Base-by-base conservation (phyloP, 1,140 invertebrate genomes). In the Triops cancriformis region DNA sequence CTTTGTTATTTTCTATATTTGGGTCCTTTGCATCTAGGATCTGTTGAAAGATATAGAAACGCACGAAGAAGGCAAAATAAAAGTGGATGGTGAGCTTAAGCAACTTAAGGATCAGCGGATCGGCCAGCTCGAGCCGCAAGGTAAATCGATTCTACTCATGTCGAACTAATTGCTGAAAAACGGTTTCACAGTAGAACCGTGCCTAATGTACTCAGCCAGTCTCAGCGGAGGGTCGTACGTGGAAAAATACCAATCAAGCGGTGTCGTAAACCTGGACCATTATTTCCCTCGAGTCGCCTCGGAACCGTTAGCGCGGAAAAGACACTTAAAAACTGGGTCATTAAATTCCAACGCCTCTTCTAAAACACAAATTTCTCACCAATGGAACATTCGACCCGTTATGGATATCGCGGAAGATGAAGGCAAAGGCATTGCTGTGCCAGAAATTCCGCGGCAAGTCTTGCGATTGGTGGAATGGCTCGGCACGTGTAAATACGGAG, bases 401-500 rank as follows among this genome's bases (percentile, higher is more conserved):
- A 81, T 83, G 11, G 85, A 86, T 2, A 81, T 85, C 9, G 81
- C 81, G 28, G 72, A 28, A 14, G 76, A 76, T 27, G 78, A 77
- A 4, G 45, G 12, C n/a, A 18, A 26, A 89, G 83, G 85, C 84
- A 45, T 88, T 89, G 82, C 84, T 87, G 80, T 89, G 83, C 80
- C 87, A 85, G 83, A 87, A 81, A 89, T 93, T 82, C 89, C 91
- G 12, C 84, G 90, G 77, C 89, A 90, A 81, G 89, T 88, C 82
- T 85, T 93, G 42, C 85, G 88, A 79, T 89, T 90, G 78, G 85
- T 92, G 77, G 90, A 92, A 82, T 91, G 90, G 82, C 85, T 93
- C 72, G 92, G 92, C 73, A 88, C 89, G 77, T 90, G 91, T 80
- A 89, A 90, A 82, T 89, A 90, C 80, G 91, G 91, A 83, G 91